These are phyloP conservation scores for Philopotamus ludificatus DNA, from an alignment of 1,140 invertebrate species.

Conservation along the genomic window DNA sequence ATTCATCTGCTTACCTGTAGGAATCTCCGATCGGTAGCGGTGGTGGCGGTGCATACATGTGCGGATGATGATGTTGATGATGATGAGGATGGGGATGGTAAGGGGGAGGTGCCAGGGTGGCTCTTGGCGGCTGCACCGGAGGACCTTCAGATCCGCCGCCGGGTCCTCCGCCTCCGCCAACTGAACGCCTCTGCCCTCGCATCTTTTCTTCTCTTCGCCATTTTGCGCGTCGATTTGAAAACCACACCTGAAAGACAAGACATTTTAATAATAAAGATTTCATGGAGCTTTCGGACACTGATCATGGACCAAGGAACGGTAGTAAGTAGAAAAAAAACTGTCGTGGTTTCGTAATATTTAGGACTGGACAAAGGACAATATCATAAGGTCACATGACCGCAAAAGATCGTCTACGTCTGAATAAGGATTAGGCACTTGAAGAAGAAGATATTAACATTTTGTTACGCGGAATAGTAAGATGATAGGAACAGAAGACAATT, in stretches of 20 bases:
- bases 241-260: slow-evolving; percentile 87
- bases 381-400: too few relatives aligned
- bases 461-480: too few relatives aligned
- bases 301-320: too few relatives aligned
- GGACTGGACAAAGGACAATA: too few relatives aligned
- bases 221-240: slow-evolving; percentile 96
- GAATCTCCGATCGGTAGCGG: slow-evolving; percentile 79
- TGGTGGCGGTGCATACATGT: slow-evolving; percentile 82
- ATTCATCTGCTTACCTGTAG: slow-evolving; percentile 66
- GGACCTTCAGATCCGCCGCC: slow-evolving; percentile 52
- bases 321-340: too few relatives aligned
- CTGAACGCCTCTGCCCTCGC: slow-evolving; percentile 74
- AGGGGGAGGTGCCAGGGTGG: slow-evolving; percentile 58
- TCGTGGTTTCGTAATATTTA: too few relatives aligned
- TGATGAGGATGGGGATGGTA: slow-evolving; percentile 46
- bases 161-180: slow-evolving; percentile 55
- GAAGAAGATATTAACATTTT: too few relatives aligned
- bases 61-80: slow-evolving; percentile 68
- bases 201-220: slow-evolving; percentile 98
- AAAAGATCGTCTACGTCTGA: too few relatives aligned
- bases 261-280: too few relatives aligned
- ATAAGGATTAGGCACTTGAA: too few relatives aligned
- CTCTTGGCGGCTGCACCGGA: slow-evolving; percentile 59
- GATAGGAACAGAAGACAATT: too few relatives aligned
- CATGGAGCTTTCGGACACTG: too few relatives aligned